Evolutionary conservation across 2,113 vertebrate genomes (phyloP).

Genomic region (Sphaerodactylus townsendi): DNA sequence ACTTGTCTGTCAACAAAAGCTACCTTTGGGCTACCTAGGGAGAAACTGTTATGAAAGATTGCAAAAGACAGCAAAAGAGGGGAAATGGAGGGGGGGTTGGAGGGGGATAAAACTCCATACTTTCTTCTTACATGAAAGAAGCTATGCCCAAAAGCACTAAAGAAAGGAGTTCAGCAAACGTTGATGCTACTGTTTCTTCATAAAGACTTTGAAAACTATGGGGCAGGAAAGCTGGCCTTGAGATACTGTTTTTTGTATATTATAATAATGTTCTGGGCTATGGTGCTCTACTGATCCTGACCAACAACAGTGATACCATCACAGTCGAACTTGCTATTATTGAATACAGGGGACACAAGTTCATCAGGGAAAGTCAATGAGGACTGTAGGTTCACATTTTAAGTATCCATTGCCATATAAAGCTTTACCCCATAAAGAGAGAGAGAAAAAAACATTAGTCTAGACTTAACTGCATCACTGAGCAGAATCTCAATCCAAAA

Average conservation of each 20-base stretch:
- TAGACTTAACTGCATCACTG: too few species aligned
- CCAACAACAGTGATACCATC: too few species aligned
- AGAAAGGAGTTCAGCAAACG: neutral
- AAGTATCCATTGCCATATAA: too few species aligned
- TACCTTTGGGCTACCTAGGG: neutral
- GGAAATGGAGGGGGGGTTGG: too few species aligned
- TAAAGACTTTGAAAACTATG: neutral
- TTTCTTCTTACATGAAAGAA: neutral
- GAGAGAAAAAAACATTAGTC: too few species aligned
- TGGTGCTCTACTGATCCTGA: neutral
- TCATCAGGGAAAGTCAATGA: too few species aligned
- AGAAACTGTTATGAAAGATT: neutral
- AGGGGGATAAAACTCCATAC: neutral
- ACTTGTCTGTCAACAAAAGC: neutral
- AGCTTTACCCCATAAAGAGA: too few species aligned
- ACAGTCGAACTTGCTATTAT: too few species aligned
- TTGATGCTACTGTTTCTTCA: neutral
- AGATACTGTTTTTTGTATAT: neutral
- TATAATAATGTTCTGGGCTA: fast-evolving
- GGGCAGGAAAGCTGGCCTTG: neutral
- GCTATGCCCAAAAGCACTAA: neutral
- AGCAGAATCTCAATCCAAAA: too few species aligned
- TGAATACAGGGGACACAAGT: too few species aligned
- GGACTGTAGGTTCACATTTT: too few species aligned
- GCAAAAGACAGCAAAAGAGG: neutral